Conservation (phyloP, 2,113 vertebrate genomes). For the Malurus melanocephalus region DNA sequence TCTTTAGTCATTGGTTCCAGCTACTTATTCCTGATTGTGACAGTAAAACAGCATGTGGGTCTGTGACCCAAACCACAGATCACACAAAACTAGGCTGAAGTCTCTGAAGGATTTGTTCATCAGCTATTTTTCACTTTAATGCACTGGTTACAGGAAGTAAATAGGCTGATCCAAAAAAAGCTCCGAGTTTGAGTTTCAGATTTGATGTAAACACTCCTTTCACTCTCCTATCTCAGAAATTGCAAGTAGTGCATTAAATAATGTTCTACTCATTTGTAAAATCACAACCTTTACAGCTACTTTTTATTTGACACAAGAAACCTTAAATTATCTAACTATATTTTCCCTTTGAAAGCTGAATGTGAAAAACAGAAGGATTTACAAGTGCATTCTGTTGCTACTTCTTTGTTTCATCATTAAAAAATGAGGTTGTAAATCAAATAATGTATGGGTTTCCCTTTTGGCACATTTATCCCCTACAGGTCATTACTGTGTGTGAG, state of each 20-base stretch:
- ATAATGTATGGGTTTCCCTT: constrained; percentile 24
- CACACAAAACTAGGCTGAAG: not conserved
- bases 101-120: not conserved
- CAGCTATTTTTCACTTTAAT: not conserved
- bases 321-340: constrained; percentile 38
- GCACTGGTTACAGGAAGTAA: not conserved
- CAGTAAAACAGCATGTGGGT: not conserved
- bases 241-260: not conserved
- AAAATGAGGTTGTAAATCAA: constrained; percentile 48
- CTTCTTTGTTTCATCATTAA: constrained; percentile 42
- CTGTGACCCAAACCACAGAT: not conserved
- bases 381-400: constrained; percentile 15
- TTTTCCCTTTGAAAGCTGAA: constrained; percentile 5
- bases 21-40: not conserved
- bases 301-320: not conserved
- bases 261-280: not conserved
- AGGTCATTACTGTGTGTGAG: not conserved
- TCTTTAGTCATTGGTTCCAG: not conserved
- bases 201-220: not conserved
- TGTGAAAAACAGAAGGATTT: constrained; percentile 49
- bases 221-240: not conserved
- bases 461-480: constrained; percentile 34
- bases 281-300: not conserved
- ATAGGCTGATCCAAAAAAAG: not conserved
- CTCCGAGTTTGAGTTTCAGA: not conserved